Percentiles rank a stretch among this genome's conserved stretches.
phyloP scores from a whole-genome alignment of 2,113 vertebrate species.

The Serinus canaria region DNA sequence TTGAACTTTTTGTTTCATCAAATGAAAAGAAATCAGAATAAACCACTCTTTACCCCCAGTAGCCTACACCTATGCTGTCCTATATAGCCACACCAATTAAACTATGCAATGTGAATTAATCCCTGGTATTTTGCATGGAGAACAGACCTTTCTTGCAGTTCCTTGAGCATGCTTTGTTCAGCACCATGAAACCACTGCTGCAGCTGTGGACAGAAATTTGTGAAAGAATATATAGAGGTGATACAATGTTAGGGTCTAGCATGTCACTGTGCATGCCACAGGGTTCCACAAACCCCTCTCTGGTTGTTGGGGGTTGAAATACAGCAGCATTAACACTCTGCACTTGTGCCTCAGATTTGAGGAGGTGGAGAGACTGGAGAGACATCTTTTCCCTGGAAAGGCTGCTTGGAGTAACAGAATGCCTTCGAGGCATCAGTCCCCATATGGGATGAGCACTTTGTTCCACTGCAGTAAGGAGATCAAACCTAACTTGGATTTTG shows the following conservation, averaged over 20 bases:
- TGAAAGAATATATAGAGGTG: not conserved
- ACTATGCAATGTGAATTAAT: not conserved
- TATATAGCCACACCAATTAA: not conserved
- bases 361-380: not conserved
- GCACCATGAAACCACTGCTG: not conserved
- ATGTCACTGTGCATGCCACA: not conserved
- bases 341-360: accelerated
- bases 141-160: not conserved
- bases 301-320: accelerated
- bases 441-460: not conserved
- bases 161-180: not conserved
- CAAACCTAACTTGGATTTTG: not conserved
- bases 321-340: not conserved
- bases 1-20: not conserved
- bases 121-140: not conserved
- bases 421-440: not conserved
- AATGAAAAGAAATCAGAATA: not conserved
- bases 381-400: not conserved
- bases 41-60: not conserved
- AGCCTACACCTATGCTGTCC: not conserved
- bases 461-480: not conserved
- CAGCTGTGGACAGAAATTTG: not conserved
- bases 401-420: not conserved
- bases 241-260: not conserved
- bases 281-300: not conserved